Evolutionary conservation across 2,888 invertebrate species (phyloP).

Genomic region (Lycocerus yunnanus): DNA sequence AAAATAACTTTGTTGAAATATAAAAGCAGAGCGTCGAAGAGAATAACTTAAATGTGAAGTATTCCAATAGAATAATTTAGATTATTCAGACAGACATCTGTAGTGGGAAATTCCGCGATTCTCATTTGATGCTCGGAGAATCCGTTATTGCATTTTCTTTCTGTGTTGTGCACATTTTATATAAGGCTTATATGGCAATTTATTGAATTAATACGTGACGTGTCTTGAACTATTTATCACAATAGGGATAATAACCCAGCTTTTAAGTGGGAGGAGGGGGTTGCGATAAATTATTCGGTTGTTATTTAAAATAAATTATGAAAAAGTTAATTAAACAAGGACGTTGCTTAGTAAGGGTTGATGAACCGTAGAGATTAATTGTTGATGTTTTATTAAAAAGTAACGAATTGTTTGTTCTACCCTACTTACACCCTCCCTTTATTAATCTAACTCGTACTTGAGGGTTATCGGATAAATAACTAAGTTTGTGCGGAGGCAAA

Average conservation of each 20-base stretch:
- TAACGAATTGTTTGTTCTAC: neutral
- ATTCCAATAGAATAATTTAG: constrained; percentile 1
- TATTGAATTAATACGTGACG: constrained; percentile 1
- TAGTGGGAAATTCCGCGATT: neutral
- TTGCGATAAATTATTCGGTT: neutral
- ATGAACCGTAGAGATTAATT: neutral
- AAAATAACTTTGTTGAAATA: neutral
- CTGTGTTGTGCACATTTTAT: constrained; percentile 5
- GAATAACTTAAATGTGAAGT: neutral
- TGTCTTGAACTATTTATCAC: neutral
- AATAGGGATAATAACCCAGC: neutral
- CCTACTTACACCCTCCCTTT: neutral
- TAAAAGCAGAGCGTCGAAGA: neutral
- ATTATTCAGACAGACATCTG: constrained; percentile 3
- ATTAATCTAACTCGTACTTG: neutral
- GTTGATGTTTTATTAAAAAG: neutral
- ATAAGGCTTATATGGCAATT: constrained; percentile 1
- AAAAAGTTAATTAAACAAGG: neutral
- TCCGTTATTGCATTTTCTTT: constrained; percentile 5
- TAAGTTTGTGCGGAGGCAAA: neutral
- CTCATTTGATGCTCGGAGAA: neutral
- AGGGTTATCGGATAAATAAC: neutral
- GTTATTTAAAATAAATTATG: neutral
- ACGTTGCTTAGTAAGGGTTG: neutral
- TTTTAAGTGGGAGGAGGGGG: neutral